Conservation (phyloP, 1,140 invertebrate genomes). For the Brachionus asplanchnoidis region DNA sequence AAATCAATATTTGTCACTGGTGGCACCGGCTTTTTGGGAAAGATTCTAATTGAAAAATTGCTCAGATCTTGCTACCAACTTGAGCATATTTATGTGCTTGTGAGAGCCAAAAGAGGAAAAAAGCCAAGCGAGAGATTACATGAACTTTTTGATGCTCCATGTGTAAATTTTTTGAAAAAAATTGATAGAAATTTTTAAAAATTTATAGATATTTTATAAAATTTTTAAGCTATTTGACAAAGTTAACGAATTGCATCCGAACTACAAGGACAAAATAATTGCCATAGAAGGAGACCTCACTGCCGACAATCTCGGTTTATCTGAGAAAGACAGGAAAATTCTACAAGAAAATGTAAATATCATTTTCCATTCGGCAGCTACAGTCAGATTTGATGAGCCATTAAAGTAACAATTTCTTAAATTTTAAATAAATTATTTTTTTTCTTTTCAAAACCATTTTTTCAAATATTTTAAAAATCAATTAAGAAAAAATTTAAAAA, state of each 20-base stretch:
- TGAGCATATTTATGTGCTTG: conserved; percentile 42
- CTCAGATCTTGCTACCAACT: conserved; percentile 40
- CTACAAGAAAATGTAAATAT: conserved; percentile 73
- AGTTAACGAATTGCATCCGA: background rate
- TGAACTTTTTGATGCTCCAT: background rate
- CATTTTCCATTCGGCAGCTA: conserved; percentile 95
- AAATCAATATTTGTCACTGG: conserved; percentile 43
- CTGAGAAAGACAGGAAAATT: conserved; percentile 67
- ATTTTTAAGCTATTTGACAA: conserved; percentile 9
- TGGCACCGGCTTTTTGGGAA: conserved; percentile 42
- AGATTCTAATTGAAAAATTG: conserved; percentile 43
- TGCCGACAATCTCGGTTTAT: conserved; percentile 78
- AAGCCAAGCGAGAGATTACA: conserved; percentile 3
- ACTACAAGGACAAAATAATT: conserved; percentile 65
- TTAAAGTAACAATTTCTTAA: conserved; percentile 55
- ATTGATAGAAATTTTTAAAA: no score
- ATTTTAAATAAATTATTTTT: background rate
- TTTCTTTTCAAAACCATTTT: background rate
- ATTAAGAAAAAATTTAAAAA: background rate
- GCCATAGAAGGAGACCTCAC: conserved; percentile 86
- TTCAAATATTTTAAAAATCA: no score
- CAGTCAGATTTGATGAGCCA: conserved; percentile 96
- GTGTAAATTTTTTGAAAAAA: background rate
- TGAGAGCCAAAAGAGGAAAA: conserved; percentile 38
- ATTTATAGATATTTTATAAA: background rate